Evolutionary conservation across 2,888 invertebrate species (phyloP).

Genomic region (Balanococcus diminutus): DNA sequence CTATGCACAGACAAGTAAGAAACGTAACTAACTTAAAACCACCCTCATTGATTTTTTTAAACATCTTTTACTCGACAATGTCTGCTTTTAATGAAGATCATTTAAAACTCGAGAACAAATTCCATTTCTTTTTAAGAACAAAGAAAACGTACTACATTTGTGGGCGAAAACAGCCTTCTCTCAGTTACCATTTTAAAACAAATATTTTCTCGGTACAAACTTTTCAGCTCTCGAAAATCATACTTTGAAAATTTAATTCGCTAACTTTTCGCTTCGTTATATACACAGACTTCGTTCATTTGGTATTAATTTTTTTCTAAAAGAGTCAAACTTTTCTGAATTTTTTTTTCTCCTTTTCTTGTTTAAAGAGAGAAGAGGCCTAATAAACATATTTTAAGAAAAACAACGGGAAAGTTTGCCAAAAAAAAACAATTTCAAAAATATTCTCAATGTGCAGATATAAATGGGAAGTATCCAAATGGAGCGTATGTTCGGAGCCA

Average conservation of each 20-base stretch:
- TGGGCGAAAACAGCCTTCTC: neutral
- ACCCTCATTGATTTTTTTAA: neutral
- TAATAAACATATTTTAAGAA: neutral
- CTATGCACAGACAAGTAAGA: constrained; percentile 61
- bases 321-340: neutral
- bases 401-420: no score
- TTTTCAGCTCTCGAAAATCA: neutral
- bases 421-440: neutral
- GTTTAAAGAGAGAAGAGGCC: no score
- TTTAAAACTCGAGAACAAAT: neutral
- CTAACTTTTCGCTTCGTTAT: neutral
- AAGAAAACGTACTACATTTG: neutral
- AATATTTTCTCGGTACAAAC: neutral
- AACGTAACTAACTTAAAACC: neutral
- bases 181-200: neutral
- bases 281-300: neutral
- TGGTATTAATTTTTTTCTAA: neutral
- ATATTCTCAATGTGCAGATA: constrained; percentile 59
- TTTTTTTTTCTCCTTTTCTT: neutral
- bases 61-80: neutral
- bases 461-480: constrained; percentile 66
- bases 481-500: constrained; percentile 65
- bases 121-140: neutral
- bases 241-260: neutral
- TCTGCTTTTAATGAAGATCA: neutral